Percentiles rank a stretch among this genome's conserved stretches.
Conservation (phyloP, 1,140 invertebrate genomes). For the Ceratitis capitata region DNA sequence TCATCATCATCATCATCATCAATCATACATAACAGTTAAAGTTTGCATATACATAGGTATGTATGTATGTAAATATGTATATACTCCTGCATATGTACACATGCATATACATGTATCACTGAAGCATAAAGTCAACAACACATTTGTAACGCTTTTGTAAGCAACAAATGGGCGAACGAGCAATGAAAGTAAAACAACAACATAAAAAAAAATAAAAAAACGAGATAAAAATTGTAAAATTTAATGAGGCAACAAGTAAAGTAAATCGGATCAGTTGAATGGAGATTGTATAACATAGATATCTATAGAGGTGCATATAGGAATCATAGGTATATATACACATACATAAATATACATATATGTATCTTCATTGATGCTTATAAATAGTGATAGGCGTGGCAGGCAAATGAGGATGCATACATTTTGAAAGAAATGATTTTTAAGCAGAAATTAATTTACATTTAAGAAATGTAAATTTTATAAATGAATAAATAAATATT, state of each 20-base stretch:
- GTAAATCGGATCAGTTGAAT: background rate
- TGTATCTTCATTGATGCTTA: too few species aligned
- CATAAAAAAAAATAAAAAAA: background rate
- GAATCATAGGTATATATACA: background rate
- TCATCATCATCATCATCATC: background rate
- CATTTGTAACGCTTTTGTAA: constrained; percentile 6
- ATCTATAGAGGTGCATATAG: background rate
- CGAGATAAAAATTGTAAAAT: background rate
- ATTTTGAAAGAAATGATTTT: too few species aligned
- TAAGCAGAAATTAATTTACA: too few species aligned
- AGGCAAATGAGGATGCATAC: background rate
- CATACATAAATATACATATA: background rate
- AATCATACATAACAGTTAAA: constrained; percentile 3
- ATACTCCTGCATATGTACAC: too few species aligned
- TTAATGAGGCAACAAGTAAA: background rate
- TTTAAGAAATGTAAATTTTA: background rate
- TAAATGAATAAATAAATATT: background rate
- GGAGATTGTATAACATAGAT: background rate
- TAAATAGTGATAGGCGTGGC: background rate
- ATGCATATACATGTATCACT: background rate
- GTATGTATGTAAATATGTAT: too few species aligned
- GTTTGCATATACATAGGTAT: too few species aligned
- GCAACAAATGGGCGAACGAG: constrained; percentile 6
- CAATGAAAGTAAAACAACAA: constrained; percentile 1
- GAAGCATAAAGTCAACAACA: constrained; percentile 4